phyloP scores from a whole-genome alignment of 2,797 vertebrate species.

The Sebastes minor region DNA sequence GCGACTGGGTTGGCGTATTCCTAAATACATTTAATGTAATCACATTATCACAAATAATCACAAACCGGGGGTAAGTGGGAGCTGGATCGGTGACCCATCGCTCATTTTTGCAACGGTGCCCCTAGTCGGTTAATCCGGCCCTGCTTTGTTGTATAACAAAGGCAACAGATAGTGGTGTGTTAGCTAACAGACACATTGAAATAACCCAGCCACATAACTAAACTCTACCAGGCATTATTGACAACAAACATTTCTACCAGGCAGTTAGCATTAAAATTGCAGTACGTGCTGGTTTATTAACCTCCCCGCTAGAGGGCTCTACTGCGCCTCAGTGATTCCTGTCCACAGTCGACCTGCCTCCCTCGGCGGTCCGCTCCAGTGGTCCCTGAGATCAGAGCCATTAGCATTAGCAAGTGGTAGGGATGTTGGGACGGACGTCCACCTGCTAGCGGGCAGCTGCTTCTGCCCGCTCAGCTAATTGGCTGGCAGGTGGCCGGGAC shows the following conservation, averaged over 20 bases:
- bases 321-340: conserved; percentile 18
- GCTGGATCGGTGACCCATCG: neutral
- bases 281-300: neutral
- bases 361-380: conserved; percentile 32
- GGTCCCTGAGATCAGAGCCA: conserved; percentile 70
- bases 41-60: neutral
- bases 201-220: neutral
- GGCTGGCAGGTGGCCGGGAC: conserved; percentile 76
- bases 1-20: neutral
- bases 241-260: neutral
- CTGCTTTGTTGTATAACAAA: neutral
- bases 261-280: neutral
- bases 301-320: neutral
- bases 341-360: conserved; percentile 51
- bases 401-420: conserved; percentile 74
- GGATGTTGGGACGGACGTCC: conserved; percentile 72
- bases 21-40: neutral
- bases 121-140: neutral
- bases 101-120: neutral
- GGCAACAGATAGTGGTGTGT: neutral
- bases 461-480: conserved; percentile 77
- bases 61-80: too few species aligned
- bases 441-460: conserved; percentile 79
- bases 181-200: neutral
- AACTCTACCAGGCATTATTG: neutral